Percentiles rank a stretch among this genome's conserved stretches.
These are phyloP conservation scores for Cephalopholis sonnerati DNA, from an alignment of 2,113 vertebrate species.

Conservation along the genomic window DNA sequence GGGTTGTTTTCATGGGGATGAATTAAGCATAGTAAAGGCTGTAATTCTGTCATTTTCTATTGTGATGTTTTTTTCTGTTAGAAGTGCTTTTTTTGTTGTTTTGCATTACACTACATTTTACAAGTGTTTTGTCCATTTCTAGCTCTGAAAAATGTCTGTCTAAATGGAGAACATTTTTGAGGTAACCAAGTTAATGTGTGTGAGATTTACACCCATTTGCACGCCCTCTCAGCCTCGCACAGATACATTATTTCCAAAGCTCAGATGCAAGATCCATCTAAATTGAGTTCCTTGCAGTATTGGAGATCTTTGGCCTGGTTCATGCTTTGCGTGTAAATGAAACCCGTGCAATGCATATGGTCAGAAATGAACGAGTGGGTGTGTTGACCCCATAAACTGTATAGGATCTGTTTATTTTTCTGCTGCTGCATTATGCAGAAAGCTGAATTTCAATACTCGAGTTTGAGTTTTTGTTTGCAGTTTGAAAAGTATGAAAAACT, in stretches of 20 bases:
- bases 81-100: background rate
- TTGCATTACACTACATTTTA: conserved; percentile 8
- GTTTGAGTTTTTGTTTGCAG: background rate
- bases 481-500: conserved; percentile 19
- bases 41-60: conserved; percentile 8
- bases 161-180: conserved; percentile 15
- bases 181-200: conserved; percentile 6
- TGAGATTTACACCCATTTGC: conserved; percentile 34
- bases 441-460: conserved; percentile 21
- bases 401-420: conserved; percentile 42
- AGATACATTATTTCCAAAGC: conserved; percentile 19
- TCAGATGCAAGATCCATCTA: conserved; percentile 16
- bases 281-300: conserved; percentile 19
- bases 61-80: background rate
- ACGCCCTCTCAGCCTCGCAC: background rate
- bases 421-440: conserved; percentile 3
- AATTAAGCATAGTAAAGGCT: conserved; percentile 23
- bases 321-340: conserved; percentile 38
- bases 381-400: conserved; percentile 55
- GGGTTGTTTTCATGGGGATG: conserved; percentile 25
- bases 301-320: conserved; percentile 48
- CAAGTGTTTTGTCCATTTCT: conserved; percentile 1
- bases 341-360: conserved; percentile 36
- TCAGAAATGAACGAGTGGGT: conserved; percentile 57
- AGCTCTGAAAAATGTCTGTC: background rate